phyloP scores from a whole-genome alignment of 2,888 invertebrate genomes.

The Celastrina argiolus region DNA sequence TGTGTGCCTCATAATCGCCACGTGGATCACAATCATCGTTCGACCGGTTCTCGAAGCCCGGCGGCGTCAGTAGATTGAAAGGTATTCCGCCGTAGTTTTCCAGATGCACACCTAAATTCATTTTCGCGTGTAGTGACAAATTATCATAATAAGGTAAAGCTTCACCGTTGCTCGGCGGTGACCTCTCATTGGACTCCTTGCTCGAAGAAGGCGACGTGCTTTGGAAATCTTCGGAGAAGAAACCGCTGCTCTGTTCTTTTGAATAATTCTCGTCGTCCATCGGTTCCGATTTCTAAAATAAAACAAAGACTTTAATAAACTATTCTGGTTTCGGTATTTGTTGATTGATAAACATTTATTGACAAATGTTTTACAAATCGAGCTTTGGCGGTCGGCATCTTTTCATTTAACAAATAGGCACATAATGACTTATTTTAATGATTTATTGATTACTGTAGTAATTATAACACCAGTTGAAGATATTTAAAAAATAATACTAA shows the following conservation, averaged over 20 bases:
- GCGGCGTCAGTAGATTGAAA: conserved; percentile 80
- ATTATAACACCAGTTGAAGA: not conserved
- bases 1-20: conserved; percentile 55
- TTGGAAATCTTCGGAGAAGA: conserved; percentile 79
- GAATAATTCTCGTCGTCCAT: conserved; percentile 64
- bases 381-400: conserved; percentile 9
- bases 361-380: conserved; percentile 17
- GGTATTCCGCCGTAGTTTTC: conserved; percentile 67
- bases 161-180: conserved; percentile 68
- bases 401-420: not conserved
- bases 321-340: not conserved
- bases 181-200: conserved; percentile 71
- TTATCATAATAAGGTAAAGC: conserved; percentile 61
- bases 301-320: conserved; percentile 28
- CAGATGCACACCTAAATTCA: conserved; percentile 64
- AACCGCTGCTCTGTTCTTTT: conserved; percentile 79
- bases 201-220: conserved; percentile 79
- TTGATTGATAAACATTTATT: conserved; percentile 18
- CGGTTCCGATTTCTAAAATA: conserved; percentile 78
- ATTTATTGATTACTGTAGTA: conserved; percentile 1
- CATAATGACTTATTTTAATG: conserved; percentile 19
- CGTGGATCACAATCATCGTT: conserved; percentile 56
- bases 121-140: conserved; percentile 63
- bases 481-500: not conserved
- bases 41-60: conserved; percentile 67